Conservation (phyloP, 2,113 vertebrate genomes). For the Corythornis cristatus region DNA sequence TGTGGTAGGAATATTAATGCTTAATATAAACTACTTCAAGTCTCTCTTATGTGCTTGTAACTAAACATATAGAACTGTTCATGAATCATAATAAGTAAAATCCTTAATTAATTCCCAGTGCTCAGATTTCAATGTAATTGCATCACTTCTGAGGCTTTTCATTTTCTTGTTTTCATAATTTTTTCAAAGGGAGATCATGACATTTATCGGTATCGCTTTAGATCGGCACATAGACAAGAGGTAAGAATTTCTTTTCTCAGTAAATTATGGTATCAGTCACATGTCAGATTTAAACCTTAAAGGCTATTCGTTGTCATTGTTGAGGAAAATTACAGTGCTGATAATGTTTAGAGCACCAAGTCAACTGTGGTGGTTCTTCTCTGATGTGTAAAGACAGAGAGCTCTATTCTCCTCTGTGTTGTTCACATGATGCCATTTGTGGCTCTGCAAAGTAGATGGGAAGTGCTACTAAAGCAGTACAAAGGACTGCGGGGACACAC, state of each 20-base stretch:
- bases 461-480: background rate
- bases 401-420: background rate
- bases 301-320: background rate
- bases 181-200: slow-evolving; percentile 21
- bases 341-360: background rate
- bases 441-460: background rate
- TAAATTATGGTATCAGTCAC: background rate
- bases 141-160: background rate
- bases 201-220: slow-evolving; percentile 59
- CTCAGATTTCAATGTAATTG: background rate
- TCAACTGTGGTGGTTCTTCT: background rate
- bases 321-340: background rate
- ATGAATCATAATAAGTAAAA: background rate
- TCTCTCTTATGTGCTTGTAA: background rate
- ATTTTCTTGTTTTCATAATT: slow-evolving; percentile 11
- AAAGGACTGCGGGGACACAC: background rate
- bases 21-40: background rate
- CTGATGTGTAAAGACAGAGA: background rate
- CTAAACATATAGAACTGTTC: background rate
- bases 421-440: background rate
- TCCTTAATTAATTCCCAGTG: background rate
- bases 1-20: background rate
- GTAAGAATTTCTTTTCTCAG: slow-evolving; percentile 22
- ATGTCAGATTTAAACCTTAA: background rate
- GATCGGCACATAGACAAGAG: slow-evolving; percentile 13